Conservation (phyloP, 2,797 vertebrate species). For the Cossypha polioptera region DNA sequence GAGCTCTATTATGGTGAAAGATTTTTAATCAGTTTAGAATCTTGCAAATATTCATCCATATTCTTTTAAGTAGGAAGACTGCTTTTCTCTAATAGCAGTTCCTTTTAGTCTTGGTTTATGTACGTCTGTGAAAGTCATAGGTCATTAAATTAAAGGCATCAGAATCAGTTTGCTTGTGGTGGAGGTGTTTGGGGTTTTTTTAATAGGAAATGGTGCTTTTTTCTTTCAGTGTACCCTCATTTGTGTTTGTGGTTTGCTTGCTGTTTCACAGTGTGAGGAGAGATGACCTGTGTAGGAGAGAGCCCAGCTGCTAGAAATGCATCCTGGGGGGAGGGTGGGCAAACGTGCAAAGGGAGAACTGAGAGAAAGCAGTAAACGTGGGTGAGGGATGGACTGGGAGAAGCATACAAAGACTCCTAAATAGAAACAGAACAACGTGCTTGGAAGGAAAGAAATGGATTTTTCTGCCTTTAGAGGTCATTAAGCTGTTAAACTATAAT, state of each 20-base stretch:
- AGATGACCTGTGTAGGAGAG: constrained; percentile 41
- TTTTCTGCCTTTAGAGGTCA: neutral
- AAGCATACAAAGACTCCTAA: neutral
- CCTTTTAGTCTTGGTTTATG: neutral
- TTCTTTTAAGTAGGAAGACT: neutral
- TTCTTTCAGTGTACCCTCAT: neutral
- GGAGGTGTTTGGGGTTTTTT: neutral
- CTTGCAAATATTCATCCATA: neutral
- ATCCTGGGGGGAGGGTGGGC: neutral
- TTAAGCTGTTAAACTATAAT: neutral
- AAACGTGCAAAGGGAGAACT: neutral
- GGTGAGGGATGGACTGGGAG: neutral
- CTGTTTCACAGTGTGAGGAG: neutral
- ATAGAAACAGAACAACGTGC: neutral
- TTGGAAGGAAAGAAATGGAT: neutral
- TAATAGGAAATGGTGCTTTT: neutral
- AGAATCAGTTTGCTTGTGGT: neutral
- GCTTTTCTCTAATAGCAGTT: neutral
- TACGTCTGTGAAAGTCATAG: neutral
- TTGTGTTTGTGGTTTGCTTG: neutral
- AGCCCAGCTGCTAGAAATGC: neutral
- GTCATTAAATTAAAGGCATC: neutral
- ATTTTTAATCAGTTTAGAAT: neutral
- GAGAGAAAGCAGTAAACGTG: neutral
- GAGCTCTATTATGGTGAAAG: neutral